Base-by-base conservation (phyloP, 1,140 invertebrate genomes). In the Hesperophylax magnus region DNA sequence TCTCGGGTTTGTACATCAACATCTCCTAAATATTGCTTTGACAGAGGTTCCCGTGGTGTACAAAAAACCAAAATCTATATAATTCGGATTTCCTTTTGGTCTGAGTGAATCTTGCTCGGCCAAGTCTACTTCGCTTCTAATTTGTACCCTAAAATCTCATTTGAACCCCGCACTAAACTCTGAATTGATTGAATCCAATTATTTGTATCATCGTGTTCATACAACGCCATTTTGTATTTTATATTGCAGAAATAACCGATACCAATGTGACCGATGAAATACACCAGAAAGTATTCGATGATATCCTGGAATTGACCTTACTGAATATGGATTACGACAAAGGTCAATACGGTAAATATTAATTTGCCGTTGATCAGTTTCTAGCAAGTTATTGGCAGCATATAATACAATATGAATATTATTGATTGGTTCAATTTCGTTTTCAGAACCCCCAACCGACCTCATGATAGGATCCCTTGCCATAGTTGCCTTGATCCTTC, bases 391-490 rank as follows among this genome's bases (percentile, higher is more conserved):
- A 47, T 47, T 47, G 11, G 34, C 9, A 9, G 7, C 27, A 31
- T 31, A 2, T 2, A 4, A 34, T 34, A 34, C 0, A 34, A 7
- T 6, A 34, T 47, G 39, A 14, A 14, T 47, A 34, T 14, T 47
- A 47, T 14, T 11, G 14, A 47, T 47, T 47, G 39, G 9, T 47
- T 47, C 11, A 20, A 15, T 91, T 79, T 91, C 94, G 82, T 91
- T 93, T 77, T 92, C 79, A 81, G 82, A 71, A 67, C 71, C 82
- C 6, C 56, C 93, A 85, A 92, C 94, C 53, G 94, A 94, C 85
- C 91, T 94, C 74, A 89, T 95, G 71, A 94, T 95, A 81, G 94
- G 94, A 24, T 93, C 94, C 9, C 86, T 95, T 75, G 94, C 93
- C 78, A 93, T 94, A 85, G 89, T 95, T n/a, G 87, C 94, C 17